These are phyloP conservation scores for Diprion similis DNA, from an alignment of 1,140 invertebrate genomes.

Conservation along the genomic window DNA sequence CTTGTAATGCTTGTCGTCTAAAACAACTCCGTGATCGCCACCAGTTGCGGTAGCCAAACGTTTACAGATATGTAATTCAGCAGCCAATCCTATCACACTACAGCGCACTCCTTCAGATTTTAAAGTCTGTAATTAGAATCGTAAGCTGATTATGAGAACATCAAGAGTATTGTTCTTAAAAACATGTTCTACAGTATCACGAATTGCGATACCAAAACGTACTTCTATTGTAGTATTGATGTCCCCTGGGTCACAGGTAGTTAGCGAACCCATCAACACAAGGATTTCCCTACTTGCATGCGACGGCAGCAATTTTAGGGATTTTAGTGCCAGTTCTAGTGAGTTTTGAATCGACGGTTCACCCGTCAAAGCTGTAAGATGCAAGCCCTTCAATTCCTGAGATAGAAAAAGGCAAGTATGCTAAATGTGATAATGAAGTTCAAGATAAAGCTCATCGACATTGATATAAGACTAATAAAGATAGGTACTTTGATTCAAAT, in stretches of 20 bases:
- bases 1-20: slow-evolving; percentile 91
- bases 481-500: not conserved
- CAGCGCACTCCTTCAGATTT: slow-evolving; percentile 82
- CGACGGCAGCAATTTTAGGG: slow-evolving; percentile 87
- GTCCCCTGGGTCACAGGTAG: slow-evolving; percentile 95
- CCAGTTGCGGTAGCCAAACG: slow-evolving; percentile 84
- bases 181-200: not conserved
- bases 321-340: slow-evolving; percentile 84
- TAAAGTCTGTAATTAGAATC: slow-evolving; percentile 62
- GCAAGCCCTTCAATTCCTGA: slow-evolving; percentile 58
- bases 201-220: slow-evolving; percentile 29
- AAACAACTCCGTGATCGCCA: slow-evolving; percentile 84
- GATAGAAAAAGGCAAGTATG: slow-evolving; percentile 21
- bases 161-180: slow-evolving; percentile 1
- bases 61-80: slow-evolving; percentile 93
- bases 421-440: not conserved
- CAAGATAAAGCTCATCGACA: not conserved
- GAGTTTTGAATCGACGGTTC: slow-evolving; percentile 97
- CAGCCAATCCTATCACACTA: slow-evolving; percentile 93
- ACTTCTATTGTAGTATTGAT: slow-evolving; percentile 88
- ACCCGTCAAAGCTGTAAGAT: slow-evolving; percentile 71
- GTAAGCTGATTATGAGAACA: not conserved
- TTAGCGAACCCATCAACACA: slow-evolving; percentile 92
- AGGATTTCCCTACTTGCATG: slow-evolving; percentile 94
- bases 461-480: not conserved